Evolutionary conservation across 2,888 invertebrate genomes (phyloP).

Genomic region (Ophioninae sp.): DNA sequence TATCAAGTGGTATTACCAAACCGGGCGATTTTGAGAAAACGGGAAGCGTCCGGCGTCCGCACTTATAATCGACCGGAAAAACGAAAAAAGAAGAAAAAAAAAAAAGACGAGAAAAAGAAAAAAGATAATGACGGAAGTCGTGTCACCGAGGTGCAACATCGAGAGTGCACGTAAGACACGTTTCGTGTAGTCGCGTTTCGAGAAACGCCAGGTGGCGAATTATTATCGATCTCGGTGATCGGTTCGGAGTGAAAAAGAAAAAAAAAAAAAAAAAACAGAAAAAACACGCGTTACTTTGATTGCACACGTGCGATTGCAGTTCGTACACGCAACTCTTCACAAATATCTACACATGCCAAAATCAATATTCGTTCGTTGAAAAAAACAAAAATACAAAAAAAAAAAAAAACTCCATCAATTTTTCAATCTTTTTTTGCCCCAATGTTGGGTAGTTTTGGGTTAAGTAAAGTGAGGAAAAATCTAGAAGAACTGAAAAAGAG

Average conservation of each 20-base stretch:
- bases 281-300: not conserved
- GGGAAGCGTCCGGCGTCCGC: conserved; percentile 14
- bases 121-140: conserved; percentile 20
- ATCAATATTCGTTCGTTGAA: not conserved
- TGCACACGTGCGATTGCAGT: too few species aligned
- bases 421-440: too few species aligned
- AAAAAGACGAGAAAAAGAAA: conserved; percentile 6
- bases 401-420: too few species aligned
- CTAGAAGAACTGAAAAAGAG: too few species aligned
- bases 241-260: not conserved
- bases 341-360: not conserved
- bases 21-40: conserved; percentile 30
- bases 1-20: conserved; percentile 13
- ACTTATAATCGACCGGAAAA: not conserved
- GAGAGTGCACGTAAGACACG: conserved; percentile 24
- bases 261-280: too few species aligned
- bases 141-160: not conserved
- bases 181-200: conserved; percentile 28
- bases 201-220: not conserved
- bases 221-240: conserved; percentile 19
- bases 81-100: not conserved
- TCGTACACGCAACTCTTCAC: not conserved
- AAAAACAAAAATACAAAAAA: too few species aligned
- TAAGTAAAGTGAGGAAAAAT: too few species aligned
- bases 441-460: too few species aligned